phyloP scores from a whole-genome alignment of 1,140 invertebrate genomes.

The Dinoponera quadriceps region DNA sequence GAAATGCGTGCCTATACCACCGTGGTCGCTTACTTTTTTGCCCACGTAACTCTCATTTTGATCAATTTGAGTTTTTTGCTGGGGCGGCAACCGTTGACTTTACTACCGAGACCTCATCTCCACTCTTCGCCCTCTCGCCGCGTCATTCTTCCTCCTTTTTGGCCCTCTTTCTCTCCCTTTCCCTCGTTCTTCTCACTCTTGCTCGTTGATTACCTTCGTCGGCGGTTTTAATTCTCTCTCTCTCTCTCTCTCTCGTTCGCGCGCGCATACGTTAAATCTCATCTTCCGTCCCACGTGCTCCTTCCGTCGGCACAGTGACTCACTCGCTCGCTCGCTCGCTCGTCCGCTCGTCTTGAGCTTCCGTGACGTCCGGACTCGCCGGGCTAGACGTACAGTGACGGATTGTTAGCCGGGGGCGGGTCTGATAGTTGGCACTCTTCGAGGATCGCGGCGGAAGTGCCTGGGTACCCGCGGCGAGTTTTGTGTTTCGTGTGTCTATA shows the following conservation, averaged over 20 bases:
- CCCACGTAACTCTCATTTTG: conserved; percentile 81
- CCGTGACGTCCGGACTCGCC: conserved; percentile 58
- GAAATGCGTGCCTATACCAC: conserved; percentile 73
- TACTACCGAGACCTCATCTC: conserved; percentile 76
- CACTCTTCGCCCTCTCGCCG: conserved; percentile 55
- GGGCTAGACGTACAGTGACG: conserved; percentile 58
- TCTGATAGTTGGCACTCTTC: conserved; percentile 55
- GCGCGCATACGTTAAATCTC: conserved; percentile 64
- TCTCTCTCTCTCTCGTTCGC: conserved; percentile 22
- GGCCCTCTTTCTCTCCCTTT: conserved; percentile 8
- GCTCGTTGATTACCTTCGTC: conserved; percentile 73
- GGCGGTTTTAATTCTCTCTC: conserved; percentile 22
- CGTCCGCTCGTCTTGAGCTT: conserved; percentile 60
- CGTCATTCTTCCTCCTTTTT: conserved; percentile 37
- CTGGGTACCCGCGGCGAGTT: conserved; percentile 16
- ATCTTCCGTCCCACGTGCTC: conserved; percentile 43
- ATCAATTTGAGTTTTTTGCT: conserved; percentile 81
- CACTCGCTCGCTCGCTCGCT: conserved; percentile 51
- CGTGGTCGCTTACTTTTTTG: conserved; percentile 77
- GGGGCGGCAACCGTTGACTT: conserved; percentile 79
- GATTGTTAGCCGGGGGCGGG: conserved; percentile 67
- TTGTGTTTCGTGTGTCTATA: conserved; percentile 17
- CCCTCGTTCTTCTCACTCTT: conserved; percentile 48
- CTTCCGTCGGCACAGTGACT: conserved; percentile 54
- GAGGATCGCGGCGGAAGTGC: conserved; percentile 32